phyloP scores from a whole-genome alignment of 2,888 invertebrate genomes.

The Venustoraphidia nigricollis region DNA sequence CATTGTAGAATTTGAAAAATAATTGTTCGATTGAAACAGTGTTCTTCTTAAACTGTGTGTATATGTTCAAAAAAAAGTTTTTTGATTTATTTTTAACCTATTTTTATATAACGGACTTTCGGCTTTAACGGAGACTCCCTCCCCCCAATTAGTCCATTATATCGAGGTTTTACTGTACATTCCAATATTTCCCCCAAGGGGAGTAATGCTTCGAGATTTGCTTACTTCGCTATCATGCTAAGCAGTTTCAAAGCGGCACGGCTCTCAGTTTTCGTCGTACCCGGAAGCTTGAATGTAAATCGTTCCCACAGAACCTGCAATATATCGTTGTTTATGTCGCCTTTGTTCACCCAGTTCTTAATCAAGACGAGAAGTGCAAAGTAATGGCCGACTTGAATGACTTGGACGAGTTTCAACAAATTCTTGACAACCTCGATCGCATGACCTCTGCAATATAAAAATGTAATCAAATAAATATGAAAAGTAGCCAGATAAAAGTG shows the following conservation, averaged over 20 bases:
- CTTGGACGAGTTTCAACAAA: constrained; percentile 36
- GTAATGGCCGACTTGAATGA: constrained; percentile 39
- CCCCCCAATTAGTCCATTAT: too few relatives aligned
- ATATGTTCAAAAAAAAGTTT: too few relatives aligned
- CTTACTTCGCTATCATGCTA: constrained; percentile 53
- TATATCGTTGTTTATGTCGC: constrained; percentile 36
- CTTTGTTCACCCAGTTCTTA: constrained; percentile 40
- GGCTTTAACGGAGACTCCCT: too few relatives aligned
- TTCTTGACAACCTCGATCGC: constrained; percentile 39
- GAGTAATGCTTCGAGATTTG: not conserved
- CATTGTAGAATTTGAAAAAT: too few relatives aligned
- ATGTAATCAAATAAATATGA: too few relatives aligned
- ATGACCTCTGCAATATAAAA: constrained; percentile 27
- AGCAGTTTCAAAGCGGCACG: constrained; percentile 60
- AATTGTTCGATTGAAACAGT: too few relatives aligned
- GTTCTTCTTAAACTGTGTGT: too few relatives aligned
- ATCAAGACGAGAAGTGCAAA: constrained; percentile 46
- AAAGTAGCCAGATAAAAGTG: too few relatives aligned
- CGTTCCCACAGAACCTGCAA: constrained; percentile 71
- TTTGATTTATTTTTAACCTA: too few relatives aligned
- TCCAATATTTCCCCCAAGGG: too few relatives aligned
- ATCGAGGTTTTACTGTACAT: too few relatives aligned
- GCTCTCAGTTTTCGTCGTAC: constrained; percentile 53
- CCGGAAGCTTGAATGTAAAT: constrained; percentile 56
- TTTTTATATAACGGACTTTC: too few relatives aligned